These are phyloP conservation scores for Danio aesculapii DNA, from an alignment of 2,797 vertebrate species.

Conservation along the genomic window DNA sequence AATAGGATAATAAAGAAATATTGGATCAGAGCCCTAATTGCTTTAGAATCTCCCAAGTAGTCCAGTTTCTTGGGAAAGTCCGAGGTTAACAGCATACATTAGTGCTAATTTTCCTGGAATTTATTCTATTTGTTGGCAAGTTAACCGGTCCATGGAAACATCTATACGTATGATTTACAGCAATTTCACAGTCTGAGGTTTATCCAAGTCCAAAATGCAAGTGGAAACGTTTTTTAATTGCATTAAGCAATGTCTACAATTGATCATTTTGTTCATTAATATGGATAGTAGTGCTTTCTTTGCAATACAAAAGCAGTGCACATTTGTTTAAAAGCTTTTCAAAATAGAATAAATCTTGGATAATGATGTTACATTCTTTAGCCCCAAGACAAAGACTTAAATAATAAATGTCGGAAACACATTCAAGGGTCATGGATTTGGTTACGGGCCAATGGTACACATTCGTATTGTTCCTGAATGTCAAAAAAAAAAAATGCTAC, in stretches of 20 bases:
- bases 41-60: constrained; percentile 30
- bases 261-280: constrained; percentile 71
- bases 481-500: constrained; percentile 61
- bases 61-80: constrained; percentile 31
- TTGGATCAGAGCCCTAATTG: constrained; percentile 16
- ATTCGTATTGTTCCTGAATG: constrained; percentile 25
- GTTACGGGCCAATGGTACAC: constrained; percentile 56
- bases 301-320: background rate
- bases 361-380: constrained; percentile 37
- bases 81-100: constrained; percentile 23
- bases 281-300: constrained; percentile 47
- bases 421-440: constrained; percentile 58
- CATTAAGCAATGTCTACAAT: constrained; percentile 60
- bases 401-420: constrained; percentile 52
- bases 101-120: constrained; percentile 31
- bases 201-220: constrained; percentile 45
- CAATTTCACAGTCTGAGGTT: constrained; percentile 55
- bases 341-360: constrained; percentile 42
- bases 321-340: constrained; percentile 46
- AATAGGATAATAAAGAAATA: background rate
- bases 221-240: constrained; percentile 55
- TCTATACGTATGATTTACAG: constrained; percentile 60
- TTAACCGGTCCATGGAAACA: constrained; percentile 43
- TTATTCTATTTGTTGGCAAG: constrained; percentile 33
- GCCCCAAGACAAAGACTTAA: constrained; percentile 49